These are phyloP conservation scores for Capitella teleta DNA, from an alignment of 1,140 invertebrate genomes.

Conservation along the genomic window DNA sequence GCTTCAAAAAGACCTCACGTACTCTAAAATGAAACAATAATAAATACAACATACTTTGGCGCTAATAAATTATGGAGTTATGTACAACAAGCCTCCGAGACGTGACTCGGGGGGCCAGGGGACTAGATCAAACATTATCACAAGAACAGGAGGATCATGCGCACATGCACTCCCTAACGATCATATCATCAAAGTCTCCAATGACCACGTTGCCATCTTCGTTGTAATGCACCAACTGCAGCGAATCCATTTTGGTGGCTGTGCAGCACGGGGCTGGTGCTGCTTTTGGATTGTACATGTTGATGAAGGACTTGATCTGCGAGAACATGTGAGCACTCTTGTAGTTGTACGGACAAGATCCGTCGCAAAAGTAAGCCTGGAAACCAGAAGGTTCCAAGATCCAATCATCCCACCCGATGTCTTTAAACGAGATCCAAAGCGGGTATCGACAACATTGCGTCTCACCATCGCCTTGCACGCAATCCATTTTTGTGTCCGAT, in stretches of 20 bases:
- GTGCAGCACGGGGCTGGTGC: slow-evolving; percentile 16
- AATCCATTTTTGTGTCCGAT: slow-evolving; percentile 7
- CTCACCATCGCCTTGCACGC: slow-evolving; percentile 19
- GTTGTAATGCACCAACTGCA: slow-evolving; percentile 17
- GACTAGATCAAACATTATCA: too few species aligned
- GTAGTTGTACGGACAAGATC: slow-evolving; percentile 24
- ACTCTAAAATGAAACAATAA: too few species aligned
- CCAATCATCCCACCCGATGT: slow-evolving; percentile 30
- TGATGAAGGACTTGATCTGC: slow-evolving; percentile 23
- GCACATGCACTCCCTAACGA: slow-evolving; percentile 15
- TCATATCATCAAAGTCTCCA: slow-evolving; percentile 15
- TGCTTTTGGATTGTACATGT: slow-evolving; percentile 18
- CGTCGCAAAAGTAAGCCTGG: slow-evolving; percentile 28
- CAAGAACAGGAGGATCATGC: too few species aligned
- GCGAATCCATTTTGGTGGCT: slow-evolving; percentile 15
- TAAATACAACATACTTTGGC: too few species aligned
- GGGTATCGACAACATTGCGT: slow-evolving; percentile 25
- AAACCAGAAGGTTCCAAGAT: slow-evolving; percentile 25
- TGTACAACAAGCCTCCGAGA: too few species aligned
- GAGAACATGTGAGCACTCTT: slow-evolving; percentile 31
- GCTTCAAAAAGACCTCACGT: too few species aligned
- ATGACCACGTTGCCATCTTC: slow-evolving; percentile 7
- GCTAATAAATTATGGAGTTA: too few species aligned
- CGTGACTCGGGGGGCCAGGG: too few species aligned
- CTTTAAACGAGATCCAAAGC: slow-evolving; percentile 24